phyloP scores from a whole-genome alignment of 2,888 invertebrate genomes.

The Atrina japonica region DNA sequence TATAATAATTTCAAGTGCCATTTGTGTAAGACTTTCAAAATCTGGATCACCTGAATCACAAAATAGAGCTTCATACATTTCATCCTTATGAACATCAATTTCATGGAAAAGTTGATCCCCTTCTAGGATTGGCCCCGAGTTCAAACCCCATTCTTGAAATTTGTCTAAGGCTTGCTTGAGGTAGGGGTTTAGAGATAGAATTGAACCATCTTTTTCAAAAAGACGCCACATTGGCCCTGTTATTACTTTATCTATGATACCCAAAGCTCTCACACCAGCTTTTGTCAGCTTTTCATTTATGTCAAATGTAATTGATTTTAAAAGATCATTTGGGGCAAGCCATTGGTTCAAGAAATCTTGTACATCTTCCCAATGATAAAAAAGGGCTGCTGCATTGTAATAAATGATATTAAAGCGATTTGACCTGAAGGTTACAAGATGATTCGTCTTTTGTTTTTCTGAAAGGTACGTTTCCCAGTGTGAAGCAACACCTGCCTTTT shows the following conservation, averaged over 20 bases:
- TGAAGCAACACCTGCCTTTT: slow-evolving; percentile 34
- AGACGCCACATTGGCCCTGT: slow-evolving; percentile 39
- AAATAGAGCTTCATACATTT: slow-evolving; percentile 32
- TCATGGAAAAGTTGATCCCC: slow-evolving; percentile 19
- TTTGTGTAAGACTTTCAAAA: slow-evolving; percentile 38
- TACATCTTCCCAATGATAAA: slow-evolving; percentile 27
- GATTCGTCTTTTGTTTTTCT: not conserved
- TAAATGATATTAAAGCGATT: slow-evolving; percentile 33
- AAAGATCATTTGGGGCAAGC: slow-evolving; percentile 30
- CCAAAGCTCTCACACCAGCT: slow-evolving; percentile 25
- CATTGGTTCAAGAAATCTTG: slow-evolving; percentile 26
- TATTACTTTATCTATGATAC: slow-evolving; percentile 34
- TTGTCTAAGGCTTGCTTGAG: not conserved
- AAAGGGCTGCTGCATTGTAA: slow-evolving; percentile 27
- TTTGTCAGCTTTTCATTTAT: slow-evolving; percentile 14
- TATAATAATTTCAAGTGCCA: slow-evolving; percentile 31
- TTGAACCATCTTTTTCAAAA: slow-evolving; percentile 9
- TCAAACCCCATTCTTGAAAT: not conserved
- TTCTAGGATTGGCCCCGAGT: not conserved
- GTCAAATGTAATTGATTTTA: slow-evolving; percentile 23
- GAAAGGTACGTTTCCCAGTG: slow-evolving; percentile 19
- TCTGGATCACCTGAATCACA: slow-evolving; percentile 17
- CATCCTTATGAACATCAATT: slow-evolving; percentile 25
- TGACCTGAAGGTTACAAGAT: slow-evolving; percentile 31
- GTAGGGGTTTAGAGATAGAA: slow-evolving; percentile 22